Evolutionary conservation across 1,140 invertebrate genomes (phyloP).

Genomic region (Calliopsis andreniformis): DNA sequence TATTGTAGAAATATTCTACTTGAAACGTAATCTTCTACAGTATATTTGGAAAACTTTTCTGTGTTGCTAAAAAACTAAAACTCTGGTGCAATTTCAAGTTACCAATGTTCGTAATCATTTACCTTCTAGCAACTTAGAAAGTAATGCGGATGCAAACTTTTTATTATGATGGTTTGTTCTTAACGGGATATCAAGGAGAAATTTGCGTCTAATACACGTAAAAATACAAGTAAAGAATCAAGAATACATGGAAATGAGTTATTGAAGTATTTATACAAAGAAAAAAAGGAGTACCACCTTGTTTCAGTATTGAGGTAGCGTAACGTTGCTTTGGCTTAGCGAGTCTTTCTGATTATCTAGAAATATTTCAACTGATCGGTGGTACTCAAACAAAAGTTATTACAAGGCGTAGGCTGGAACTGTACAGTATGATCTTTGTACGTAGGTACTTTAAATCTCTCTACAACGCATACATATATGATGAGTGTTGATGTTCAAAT

Average conservation of each 20-base stretch:
- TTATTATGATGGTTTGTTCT: not conserved
- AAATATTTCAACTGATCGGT: slow-evolving; percentile 50
- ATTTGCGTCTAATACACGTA: slow-evolving; percentile 8
- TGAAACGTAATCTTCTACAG: slow-evolving; percentile 16
- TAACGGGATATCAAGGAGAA: slow-evolving; percentile 11
- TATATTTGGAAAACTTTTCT: not conserved
- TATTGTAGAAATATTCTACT: slow-evolving; percentile 8
- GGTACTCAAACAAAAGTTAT: slow-evolving; percentile 16
- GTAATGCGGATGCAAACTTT: slow-evolving; percentile 10
- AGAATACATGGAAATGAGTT: slow-evolving; percentile 1
- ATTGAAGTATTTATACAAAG: slow-evolving; percentile 26
- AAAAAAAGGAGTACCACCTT: slow-evolving; percentile 44
- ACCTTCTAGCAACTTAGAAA: not conserved
- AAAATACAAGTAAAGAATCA: slow-evolving; percentile 1
- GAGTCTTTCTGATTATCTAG: slow-evolving; percentile 49
- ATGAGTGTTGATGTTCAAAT: slow-evolving; percentile 20
- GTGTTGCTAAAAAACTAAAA: slow-evolving; percentile 19
- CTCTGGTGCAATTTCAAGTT: slow-evolving; percentile 18
- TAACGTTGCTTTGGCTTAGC: slow-evolving; percentile 60
- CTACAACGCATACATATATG: slow-evolving; percentile 28
- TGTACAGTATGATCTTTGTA: slow-evolving; percentile 34
- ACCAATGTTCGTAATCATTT: slow-evolving; percentile 2
- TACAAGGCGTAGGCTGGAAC: slow-evolving; percentile 35
- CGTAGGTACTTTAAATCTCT: slow-evolving; percentile 30
- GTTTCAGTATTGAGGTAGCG: slow-evolving; percentile 57